Percentiles rank a stretch among this genome's conserved stretches.
These are phyloP conservation scores for Borostomias antarcticus DNA, from an alignment of 2,797 vertebrate species.

Conservation along the genomic window DNA sequence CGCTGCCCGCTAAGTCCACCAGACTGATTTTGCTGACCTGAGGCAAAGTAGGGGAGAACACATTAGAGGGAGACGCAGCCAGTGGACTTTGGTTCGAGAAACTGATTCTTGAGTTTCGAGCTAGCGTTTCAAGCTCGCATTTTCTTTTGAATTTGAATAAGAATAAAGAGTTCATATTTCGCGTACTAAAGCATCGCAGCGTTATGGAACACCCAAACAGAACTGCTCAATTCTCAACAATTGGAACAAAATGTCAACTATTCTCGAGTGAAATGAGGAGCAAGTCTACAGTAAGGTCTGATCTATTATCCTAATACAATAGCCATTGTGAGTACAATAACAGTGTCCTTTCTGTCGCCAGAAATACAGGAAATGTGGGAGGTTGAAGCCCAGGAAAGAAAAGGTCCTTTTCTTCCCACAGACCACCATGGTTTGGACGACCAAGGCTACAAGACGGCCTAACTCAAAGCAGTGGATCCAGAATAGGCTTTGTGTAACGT, in stretches of 20 bases:
- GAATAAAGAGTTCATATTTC: too few relatives aligned
- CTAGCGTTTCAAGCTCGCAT: too few relatives aligned
- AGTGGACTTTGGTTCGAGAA: neutral
- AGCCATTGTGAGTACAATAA: constrained; percentile 61
- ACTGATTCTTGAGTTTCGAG: neutral
- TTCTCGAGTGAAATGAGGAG: constrained; percentile 35
- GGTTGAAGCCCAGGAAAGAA: constrained; percentile 51
- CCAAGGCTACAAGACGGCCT: too few relatives aligned
- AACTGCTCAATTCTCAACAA: neutral
- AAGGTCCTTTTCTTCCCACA: constrained; percentile 27
- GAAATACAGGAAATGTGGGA: constrained; percentile 56
- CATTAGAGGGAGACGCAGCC: constrained; percentile 15
- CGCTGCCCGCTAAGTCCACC: constrained; percentile 96
- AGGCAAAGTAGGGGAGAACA: constrained; percentile 10
- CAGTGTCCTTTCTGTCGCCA: constrained; percentile 66
- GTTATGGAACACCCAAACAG: too few relatives aligned
- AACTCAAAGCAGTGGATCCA: constrained; percentile 3
- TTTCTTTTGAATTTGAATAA: too few relatives aligned
- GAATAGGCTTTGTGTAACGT: neutral
- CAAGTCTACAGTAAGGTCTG: constrained; percentile 49
- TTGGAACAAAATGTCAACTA: constrained; percentile 11
- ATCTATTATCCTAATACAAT: constrained; percentile 62
- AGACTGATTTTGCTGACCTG: constrained; percentile 99
- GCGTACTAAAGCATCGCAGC: too few relatives aligned
- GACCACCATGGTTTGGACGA: neutral